Evolutionary conservation across 2,888 invertebrate genomes (phyloP).

Genomic region (Agrotis puta): DNA sequence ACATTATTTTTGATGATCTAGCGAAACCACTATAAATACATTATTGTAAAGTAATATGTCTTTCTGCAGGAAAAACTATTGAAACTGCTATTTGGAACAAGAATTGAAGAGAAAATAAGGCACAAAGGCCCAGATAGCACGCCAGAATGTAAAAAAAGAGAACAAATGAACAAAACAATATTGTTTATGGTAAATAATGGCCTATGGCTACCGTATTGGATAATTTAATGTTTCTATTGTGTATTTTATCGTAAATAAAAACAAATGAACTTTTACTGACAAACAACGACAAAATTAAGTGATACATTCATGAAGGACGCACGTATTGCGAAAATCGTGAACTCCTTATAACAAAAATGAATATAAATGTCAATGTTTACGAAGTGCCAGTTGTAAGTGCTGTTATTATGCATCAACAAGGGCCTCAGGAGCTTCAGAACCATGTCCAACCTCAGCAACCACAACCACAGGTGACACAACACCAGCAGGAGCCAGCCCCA

Average conservation of each 20-base stretch:
- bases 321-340: slow-evolving; percentile 25
- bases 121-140: no score
- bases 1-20: no score
- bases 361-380: slow-evolving; percentile 75
- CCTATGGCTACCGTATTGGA: slow-evolving; percentile 60
- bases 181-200: slow-evolving; percentile 61
- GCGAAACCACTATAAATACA: no score
- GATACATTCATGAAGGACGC: slow-evolving; percentile 43
- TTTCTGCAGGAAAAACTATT: neutral
- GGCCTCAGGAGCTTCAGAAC: slow-evolving; percentile 65
- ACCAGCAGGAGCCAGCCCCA: slow-evolving; percentile 63
- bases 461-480: slow-evolving; percentile 37
- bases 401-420: slow-evolving; percentile 69
- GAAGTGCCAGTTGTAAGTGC: slow-evolving; percentile 69
- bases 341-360: slow-evolving; percentile 66
- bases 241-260: slow-evolving; percentile 59
- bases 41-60: no score
- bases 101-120: neutral
- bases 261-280: slow-evolving; percentile 26
- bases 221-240: slow-evolving; percentile 60
- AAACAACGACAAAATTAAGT: slow-evolving; percentile 9
- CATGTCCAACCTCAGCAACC: slow-evolving; percentile 60
- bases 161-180: slow-evolving; percentile 5
- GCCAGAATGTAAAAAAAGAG: no score
- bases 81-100: no score